phyloP scores from a whole-genome alignment of 2,797 vertebrate genomes.

The Iguana delicatissima region DNA sequence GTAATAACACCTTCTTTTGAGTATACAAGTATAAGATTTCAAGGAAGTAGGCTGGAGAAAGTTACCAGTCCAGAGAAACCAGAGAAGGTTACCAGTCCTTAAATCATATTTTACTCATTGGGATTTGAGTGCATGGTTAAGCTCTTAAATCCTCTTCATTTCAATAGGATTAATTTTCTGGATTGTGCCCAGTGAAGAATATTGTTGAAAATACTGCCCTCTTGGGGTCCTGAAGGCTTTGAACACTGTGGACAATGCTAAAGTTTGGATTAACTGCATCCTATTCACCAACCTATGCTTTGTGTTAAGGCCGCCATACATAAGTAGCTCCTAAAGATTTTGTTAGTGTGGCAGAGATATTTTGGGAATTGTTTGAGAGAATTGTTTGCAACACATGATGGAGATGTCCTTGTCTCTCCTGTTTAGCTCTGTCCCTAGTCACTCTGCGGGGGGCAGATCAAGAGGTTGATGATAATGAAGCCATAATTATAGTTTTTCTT shows the following conservation, averaged over 20 bases:
- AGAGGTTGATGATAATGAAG: neutral
- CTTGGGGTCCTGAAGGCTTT: conserved; percentile 7
- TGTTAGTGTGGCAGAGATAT: neutral
- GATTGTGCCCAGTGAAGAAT: neutral
- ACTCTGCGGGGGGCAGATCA: neutral
- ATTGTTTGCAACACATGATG: no score
- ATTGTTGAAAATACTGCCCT: conserved; percentile 6
- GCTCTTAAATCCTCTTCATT: conserved; percentile 17
- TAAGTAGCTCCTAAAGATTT: neutral
- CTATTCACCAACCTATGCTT: neutral
- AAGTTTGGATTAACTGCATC: neutral
- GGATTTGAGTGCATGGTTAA: conserved; percentile 1
- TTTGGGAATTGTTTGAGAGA: neutral
- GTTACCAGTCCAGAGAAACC: neutral
- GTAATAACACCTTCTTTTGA: neutral
- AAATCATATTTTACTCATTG: neutral
- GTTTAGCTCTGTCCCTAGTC: neutral
- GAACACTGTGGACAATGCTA: conserved; percentile 9
- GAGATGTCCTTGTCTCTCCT: neutral
- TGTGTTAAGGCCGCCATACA: neutral
- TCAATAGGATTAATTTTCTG: conserved; percentile 17
- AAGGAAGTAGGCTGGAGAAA: neutral
- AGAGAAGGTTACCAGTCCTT: neutral
- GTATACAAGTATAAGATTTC: neutral
- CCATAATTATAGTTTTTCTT: neutral